A percentile compares a stretch with the other conserved stretches of the same genome.
phyloP scores from a whole-genome alignment of 1,140 invertebrate genomes.

The Camponotus floridanus region DNA sequence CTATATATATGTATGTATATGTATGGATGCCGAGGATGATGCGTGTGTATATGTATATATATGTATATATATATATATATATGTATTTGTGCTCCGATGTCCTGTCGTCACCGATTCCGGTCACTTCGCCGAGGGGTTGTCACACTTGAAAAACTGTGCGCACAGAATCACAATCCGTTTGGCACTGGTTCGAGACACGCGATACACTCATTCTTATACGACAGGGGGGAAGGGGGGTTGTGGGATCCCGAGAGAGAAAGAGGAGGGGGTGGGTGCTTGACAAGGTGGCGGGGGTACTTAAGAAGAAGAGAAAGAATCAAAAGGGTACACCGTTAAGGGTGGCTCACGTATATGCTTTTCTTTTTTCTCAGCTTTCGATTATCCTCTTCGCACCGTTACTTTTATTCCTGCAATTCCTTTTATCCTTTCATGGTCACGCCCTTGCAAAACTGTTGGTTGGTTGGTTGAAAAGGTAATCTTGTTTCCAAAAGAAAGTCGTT shows the following conservation, averaged over 20 bases:
- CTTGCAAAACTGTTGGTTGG: background rate
- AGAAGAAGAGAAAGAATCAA: conserved; percentile 60
- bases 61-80: conserved; percentile 9
- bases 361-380: background rate
- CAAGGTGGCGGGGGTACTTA: conserved; percentile 45
- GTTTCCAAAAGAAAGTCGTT: conserved; percentile 81
- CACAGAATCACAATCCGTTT: conserved; percentile 80
- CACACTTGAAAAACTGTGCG: conserved; percentile 68
- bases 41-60: conserved; percentile 34
- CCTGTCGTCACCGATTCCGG: conserved; percentile 27
- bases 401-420: too few species aligned
- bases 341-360: conserved; percentile 11
- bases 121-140: conserved; percentile 43
- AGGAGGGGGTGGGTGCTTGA: conserved; percentile 43
- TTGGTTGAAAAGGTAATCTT: conserved; percentile 63
- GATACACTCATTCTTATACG: conserved; percentile 84
- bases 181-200: conserved; percentile 81
- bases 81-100: conserved; percentile 24
- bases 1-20: conserved; percentile 27
- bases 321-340: conserved; percentile 64
- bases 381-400: background rate
- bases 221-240: conserved; percentile 69
- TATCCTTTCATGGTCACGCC: background rate
- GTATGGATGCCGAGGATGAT: background rate
- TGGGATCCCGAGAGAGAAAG: conserved; percentile 55